Evolutionary conservation across 2,113 vertebrate genomes (phyloP).

Genomic region (Bungarus multicinctus): DNA sequence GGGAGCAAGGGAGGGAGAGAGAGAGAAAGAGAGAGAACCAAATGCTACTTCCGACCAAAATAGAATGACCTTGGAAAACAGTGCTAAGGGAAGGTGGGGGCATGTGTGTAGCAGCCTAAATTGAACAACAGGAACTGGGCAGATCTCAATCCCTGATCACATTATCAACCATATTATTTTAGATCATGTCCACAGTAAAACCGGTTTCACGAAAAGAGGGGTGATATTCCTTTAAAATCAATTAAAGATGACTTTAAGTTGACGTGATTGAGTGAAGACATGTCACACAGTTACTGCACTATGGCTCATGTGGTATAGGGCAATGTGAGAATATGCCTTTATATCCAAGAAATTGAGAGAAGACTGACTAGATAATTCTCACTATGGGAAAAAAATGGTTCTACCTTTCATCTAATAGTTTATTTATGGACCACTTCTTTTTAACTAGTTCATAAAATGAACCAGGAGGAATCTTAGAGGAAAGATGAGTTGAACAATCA

Average conservation of each 20-base stretch:
- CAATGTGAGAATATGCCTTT: background rate
- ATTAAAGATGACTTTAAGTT: background rate
- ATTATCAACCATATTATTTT: background rate
- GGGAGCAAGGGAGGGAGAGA: too few relatives aligned
- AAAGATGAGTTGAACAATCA: background rate
- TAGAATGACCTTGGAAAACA: background rate
- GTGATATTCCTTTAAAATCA: background rate
- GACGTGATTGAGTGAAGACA: background rate
- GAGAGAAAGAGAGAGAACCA: background rate
- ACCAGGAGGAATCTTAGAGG: background rate
- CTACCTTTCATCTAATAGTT: background rate
- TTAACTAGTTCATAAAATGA: background rate
- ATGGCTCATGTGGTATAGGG: background rate
- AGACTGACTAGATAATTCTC: background rate
- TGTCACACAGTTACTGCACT: background rate
- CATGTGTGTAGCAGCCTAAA: background rate
- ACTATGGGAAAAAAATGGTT: background rate
- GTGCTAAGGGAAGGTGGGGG: background rate
- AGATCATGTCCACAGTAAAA: background rate
- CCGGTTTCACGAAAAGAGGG: background rate
- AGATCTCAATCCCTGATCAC: background rate
- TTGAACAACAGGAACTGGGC: background rate
- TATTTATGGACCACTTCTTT: background rate
- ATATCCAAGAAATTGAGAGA: background rate
- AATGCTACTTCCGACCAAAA: background rate